Evolutionary conservation across 2,888 invertebrate species (phyloP).

Genomic region (Serrognathus titanus): DNA sequence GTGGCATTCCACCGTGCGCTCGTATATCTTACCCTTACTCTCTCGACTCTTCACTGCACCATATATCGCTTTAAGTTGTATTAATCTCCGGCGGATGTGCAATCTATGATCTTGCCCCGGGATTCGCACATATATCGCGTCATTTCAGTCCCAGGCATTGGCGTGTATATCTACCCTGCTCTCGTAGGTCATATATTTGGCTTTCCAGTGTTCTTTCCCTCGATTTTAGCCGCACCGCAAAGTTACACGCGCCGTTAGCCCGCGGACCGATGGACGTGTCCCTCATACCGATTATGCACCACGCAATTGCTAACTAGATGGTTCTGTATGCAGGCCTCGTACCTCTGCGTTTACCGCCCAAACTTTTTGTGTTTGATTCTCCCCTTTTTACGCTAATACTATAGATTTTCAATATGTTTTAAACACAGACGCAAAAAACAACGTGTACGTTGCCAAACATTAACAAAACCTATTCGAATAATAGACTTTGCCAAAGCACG

Average conservation of each 20-base stretch:
- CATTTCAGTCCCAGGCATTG: conserved; percentile 19
- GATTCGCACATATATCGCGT: conserved; percentile 22
- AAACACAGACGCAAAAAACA: too few relatives aligned
- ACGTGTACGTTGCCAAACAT: too few relatives aligned
- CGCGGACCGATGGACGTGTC: conserved; percentile 36
- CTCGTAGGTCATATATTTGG: conserved; percentile 29
- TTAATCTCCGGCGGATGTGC: conserved; percentile 25
- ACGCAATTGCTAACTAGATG: conserved; percentile 15
- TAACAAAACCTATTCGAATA: too few relatives aligned
- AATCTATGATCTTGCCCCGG: conserved; percentile 23
- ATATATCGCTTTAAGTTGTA: conserved; percentile 23
- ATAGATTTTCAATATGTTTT: too few relatives aligned
- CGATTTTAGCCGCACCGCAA: conserved; percentile 31
- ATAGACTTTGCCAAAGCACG: too few relatives aligned
- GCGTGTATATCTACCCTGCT: conserved; percentile 27
- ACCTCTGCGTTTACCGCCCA: conserved; percentile 20
- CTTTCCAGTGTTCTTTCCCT: conserved; percentile 25
- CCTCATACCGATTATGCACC: conserved; percentile 24
- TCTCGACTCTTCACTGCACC: conserved; percentile 5
- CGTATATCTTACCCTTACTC: conserved; percentile 15
- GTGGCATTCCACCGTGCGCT: conserved; percentile 11
- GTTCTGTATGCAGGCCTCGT: conserved; percentile 25
- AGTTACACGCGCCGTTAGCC: conserved; percentile 49
- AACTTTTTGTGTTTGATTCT: too few relatives aligned
- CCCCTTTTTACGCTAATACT: too few relatives aligned